Base-by-base conservation (phyloP, 1,140 invertebrate species). In the Drosophila subobscura region DNA sequence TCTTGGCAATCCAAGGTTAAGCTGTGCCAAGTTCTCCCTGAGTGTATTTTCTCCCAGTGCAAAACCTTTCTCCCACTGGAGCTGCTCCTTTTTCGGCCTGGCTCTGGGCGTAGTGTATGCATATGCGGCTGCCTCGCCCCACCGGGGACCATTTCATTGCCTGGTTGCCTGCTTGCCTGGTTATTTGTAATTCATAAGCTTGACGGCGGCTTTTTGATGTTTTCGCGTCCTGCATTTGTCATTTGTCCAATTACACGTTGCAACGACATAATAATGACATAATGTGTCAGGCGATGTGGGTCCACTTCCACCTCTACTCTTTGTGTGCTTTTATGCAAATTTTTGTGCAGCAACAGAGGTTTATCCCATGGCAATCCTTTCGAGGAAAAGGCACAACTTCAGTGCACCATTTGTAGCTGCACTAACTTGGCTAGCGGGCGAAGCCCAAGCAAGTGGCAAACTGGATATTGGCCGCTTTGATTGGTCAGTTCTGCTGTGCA, bases 181-280 rank as follows among this genome's bases (percentile, higher is more conserved):
- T 75, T 76, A 81, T 85, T 85, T 85, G 81, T 85, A 86, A 85
- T 85, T 85, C 81, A 85, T 86, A 85, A 86, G 77, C 65, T 77
- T 55, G 81, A 85, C 81, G 81, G 81, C 81, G 68, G 59, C 81
- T 71, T 74, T 85, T 86, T 61, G 46, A 60, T 55, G 64, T 70
- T 54, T 54, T 76, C 14, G 37, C 47, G 47, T 61, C 49, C 55
- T 75, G 55, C 74, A 85, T 81, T 85, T 85, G 81, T 85, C 81
- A 85, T 85, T 85, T 85, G 81, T 57, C 78, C 81, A 86, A 86
- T 86, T 86, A 88, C 75, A 86, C 81, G 74, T 86, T 86, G 78
- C 71, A 86, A 86, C 83, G 63, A 86, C 70, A 88, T 86, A 86
- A 88, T 86, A 86, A 86, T 86, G 83, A 78, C 78, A 86, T 84